phyloP scores from a whole-genome alignment of 2,888 invertebrate species.

The Metalampra italica region DNA sequence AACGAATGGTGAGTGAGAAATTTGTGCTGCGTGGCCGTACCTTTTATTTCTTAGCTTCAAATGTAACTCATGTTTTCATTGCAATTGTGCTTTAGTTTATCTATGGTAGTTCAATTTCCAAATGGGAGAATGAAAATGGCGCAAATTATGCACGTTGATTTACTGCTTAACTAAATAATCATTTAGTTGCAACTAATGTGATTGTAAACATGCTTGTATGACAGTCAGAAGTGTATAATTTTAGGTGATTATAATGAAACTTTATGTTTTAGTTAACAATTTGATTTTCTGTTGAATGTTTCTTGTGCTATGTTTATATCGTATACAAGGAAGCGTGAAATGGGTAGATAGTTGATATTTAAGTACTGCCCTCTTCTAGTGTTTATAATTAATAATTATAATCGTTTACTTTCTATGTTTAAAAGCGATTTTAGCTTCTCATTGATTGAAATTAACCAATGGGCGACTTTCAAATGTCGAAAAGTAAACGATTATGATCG shows the following conservation, averaged over 20 bases:
- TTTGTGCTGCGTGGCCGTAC: too few species aligned
- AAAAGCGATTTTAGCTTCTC: too few species aligned
- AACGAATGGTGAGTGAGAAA: too few species aligned
- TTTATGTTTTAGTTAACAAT: conserved; percentile 44
- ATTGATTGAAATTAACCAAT: too few species aligned
- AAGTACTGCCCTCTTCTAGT: too few species aligned
- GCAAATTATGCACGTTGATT: conserved; percentile 30
- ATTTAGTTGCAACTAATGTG: conserved; percentile 67
- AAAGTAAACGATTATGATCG: too few species aligned
- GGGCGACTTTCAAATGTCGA: too few species aligned
- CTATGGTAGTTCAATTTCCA: background rate
- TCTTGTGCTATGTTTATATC: conserved; percentile 39
- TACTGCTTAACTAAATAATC: conserved; percentile 54
- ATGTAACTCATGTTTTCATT: too few species aligned
- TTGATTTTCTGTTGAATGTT: conserved; percentile 40
- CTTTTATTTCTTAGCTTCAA: too few species aligned
- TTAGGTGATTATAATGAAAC: conserved; percentile 35
- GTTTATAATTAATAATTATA: too few species aligned
- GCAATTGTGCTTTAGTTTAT: too few species aligned
- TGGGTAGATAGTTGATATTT: background rate
- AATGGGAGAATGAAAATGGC: conserved; percentile 18
- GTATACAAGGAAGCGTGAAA: conserved; percentile 7
- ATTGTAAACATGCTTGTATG: conserved; percentile 50
- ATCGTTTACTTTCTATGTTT: too few species aligned
- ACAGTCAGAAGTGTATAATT: conserved; percentile 49